Conservation (phyloP, 2,888 invertebrate species). For the Octodonta nipae region DNA sequence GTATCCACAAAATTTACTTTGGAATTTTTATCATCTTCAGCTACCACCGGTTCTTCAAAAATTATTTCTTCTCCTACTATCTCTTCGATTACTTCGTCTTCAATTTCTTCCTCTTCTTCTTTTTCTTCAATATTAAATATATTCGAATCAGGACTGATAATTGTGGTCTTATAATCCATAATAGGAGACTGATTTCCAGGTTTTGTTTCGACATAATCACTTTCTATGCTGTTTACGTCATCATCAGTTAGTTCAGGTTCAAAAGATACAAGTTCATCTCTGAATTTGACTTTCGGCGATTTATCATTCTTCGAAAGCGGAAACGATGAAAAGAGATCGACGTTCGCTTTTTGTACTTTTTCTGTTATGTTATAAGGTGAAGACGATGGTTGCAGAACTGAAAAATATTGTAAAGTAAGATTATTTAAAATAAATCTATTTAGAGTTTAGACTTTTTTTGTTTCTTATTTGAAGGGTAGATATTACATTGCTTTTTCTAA, state of each 20-base stretch:
- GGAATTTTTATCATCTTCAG: constrained; percentile 3
- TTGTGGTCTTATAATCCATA: constrained; percentile 17
- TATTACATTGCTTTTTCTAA: no score
- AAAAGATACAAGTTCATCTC: constrained; percentile 37
- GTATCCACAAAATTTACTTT: constrained; percentile 6
- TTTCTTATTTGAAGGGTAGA: no score
- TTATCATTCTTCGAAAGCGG: constrained; percentile 12
- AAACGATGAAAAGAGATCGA: constrained; percentile 34
- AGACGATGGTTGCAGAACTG: constrained; percentile 37
- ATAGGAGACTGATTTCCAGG: constrained; percentile 6
- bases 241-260: constrained; percentile 38
- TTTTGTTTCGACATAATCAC: constrained; percentile 23
- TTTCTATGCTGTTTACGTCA: constrained; percentile 33
- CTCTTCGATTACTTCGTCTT: constrained; percentile 18
- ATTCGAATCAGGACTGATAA: constrained; percentile 10
- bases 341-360: constrained; percentile 42
- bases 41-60: constrained; percentile 6
- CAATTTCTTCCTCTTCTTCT: constrained; percentile 22
- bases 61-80: constrained; percentile 9
- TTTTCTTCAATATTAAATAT: constrained; percentile 23
- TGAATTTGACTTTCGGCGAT: constrained; percentile 37
- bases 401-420: no score
- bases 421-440: no score
- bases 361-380: constrained; percentile 43
- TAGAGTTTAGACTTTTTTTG: no score